Evolutionary conservation across 1,140 invertebrate species (phyloP).

Genomic region (Eumeta japonica): DNA sequence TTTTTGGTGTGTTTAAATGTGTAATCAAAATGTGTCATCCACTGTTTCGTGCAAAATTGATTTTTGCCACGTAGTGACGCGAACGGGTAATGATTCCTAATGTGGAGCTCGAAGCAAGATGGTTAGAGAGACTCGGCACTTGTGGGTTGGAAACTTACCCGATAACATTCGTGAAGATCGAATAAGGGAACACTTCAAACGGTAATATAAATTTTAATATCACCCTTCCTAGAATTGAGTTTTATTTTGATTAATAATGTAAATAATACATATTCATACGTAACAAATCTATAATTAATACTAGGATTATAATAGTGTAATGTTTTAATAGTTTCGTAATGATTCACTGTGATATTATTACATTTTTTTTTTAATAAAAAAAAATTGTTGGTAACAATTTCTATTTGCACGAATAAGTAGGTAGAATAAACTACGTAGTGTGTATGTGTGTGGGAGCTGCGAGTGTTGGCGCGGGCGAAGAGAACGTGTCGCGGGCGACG

Average conservation of each 20-base stretch:
- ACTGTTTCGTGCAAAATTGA: slow-evolving; percentile 55
- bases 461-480: too few species aligned
- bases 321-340: too few species aligned
- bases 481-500: slow-evolving; percentile 4
- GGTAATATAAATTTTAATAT: slow-evolving; percentile 69
- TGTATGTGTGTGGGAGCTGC: too few species aligned
- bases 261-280: neutral
- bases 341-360: neutral
- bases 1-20: slow-evolving; percentile 43
- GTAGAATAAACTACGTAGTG: too few species aligned
- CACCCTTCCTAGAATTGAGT: too few species aligned
- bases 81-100: slow-evolving; percentile 59
- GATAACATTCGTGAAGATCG: slow-evolving; percentile 95
- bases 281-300: neutral
- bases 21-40: slow-evolving; percentile 53
- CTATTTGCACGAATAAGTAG: too few species aligned
- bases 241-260: neutral
- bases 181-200: slow-evolving; percentile 95
- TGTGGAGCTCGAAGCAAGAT: slow-evolving; percentile 74
- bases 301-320: neutral
- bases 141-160: slow-evolving; percentile 99
- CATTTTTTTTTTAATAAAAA: neutral
- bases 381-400: neutral
- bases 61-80: slow-evolving; percentile 59
- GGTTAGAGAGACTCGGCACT: slow-evolving; percentile 99